Evolutionary conservation across 2,797 vertebrate species (phyloP).

Genomic region (Artibeus jamaicensis): DNA sequence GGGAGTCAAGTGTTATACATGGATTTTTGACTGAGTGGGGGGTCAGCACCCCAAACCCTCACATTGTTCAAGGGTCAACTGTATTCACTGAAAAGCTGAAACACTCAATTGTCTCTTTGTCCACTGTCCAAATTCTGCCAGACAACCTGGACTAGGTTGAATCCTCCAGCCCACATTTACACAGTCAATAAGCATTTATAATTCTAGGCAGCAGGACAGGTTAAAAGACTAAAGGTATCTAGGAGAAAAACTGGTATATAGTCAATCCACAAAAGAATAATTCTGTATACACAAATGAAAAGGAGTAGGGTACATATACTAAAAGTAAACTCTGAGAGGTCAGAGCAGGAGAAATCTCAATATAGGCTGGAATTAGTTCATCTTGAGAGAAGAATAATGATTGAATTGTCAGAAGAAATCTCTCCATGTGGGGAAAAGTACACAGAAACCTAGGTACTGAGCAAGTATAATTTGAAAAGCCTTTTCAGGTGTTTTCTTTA

Average conservation of each 20-base stretch:
- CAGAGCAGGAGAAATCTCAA: constrained; percentile 1
- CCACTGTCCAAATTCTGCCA: neutral
- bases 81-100: neutral
- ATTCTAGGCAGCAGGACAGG: neutral
- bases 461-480: neutral
- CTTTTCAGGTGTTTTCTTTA: neutral
- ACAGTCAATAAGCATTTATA: neutral
- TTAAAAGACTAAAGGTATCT: neutral
- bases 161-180: neutral
- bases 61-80: neutral
- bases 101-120: neutral
- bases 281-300: neutral
- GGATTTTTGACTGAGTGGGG: neutral
- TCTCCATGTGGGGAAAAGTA: neutral
- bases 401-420: neutral
- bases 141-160: neutral
- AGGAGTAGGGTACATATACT: neutral
- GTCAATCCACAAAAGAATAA: constrained; percentile 1
- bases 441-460: neutral
- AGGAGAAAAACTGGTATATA: neutral
- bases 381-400: neutral
- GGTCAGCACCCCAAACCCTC: neutral
- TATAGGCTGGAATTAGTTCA: neutral
- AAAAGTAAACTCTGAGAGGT: neutral
- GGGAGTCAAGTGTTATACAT: neutral